Conservation (phyloP, 1,140 invertebrate genomes). For the Cephus cinctus region DNA sequence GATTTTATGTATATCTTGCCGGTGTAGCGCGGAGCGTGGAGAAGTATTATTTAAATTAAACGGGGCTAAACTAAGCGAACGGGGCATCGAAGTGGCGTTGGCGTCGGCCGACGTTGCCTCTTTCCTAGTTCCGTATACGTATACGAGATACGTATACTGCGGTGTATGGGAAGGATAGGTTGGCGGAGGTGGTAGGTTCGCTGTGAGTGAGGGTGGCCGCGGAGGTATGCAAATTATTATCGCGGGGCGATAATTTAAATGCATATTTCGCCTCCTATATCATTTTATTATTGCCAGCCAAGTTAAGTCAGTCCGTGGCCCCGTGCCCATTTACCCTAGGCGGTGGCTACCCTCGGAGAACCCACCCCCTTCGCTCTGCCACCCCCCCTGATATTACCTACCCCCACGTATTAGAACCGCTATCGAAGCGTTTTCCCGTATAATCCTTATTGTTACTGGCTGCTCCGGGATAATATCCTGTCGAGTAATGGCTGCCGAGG, state of each 20-base stretch:
- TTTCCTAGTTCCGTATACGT: too few relatives aligned
- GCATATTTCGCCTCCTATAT: conserved; percentile 59
- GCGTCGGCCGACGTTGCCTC: conserved; percentile 31
- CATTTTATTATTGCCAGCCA: conserved; percentile 58
- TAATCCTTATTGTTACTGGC: conserved; percentile 50
- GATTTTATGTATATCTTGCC: conserved; percentile 58
- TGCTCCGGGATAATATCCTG: conserved; percentile 47
- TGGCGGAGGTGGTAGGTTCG: not conserved
- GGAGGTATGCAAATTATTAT: conserved; percentile 59
- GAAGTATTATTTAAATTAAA: conserved; percentile 61
- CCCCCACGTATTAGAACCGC: conserved; percentile 43
- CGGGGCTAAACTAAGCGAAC: conserved; percentile 58
- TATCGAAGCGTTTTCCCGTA: conserved; percentile 49
- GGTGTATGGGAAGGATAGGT: not conserved
- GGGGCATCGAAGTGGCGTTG: conserved; percentile 46
- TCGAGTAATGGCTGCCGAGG: conserved; percentile 37
- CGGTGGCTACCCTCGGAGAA: conserved; percentile 23
- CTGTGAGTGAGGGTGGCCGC: conserved; percentile 17
- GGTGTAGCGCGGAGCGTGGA: conserved; percentile 29
- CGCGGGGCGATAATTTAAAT: conserved; percentile 59
- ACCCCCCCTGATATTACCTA: not conserved
- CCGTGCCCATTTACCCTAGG: conserved; percentile 39
- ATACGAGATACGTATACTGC: too few relatives aligned
- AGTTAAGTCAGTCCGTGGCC: conserved; percentile 50
- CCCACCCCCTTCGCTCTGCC: conserved; percentile 2